Evolutionary conservation across 2,888 invertebrate genomes (phyloP).

Genomic region (Pardosa pseudoannulata): DNA sequence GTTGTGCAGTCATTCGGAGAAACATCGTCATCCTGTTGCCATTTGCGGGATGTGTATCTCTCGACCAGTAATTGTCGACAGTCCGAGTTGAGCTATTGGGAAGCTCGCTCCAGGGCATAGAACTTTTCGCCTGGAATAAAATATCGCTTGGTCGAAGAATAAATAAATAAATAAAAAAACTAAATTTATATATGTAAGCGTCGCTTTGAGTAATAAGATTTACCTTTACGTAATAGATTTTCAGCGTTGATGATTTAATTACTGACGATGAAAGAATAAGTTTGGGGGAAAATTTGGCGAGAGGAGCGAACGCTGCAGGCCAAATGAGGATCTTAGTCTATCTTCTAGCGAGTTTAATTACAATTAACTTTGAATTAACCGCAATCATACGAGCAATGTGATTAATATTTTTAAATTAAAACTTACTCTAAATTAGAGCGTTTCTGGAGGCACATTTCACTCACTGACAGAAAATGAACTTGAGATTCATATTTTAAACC

Average conservation of each 20-base stretch:
- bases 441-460: too few relatives aligned
- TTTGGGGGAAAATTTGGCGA: neutral
- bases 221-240: conserved; percentile 60
- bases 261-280: conserved; percentile 31
- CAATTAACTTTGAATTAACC: conserved; percentile 28
- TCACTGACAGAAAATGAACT: too few relatives aligned
- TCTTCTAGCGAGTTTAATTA: conserved; percentile 42
- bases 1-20: conserved; percentile 54
- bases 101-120: conserved; percentile 33
- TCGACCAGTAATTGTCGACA: conserved; percentile 59
- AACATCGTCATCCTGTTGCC: conserved; percentile 55
- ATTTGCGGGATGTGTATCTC: conserved; percentile 43
- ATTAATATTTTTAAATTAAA: neutral
- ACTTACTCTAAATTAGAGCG: too few relatives aligned
- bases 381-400: neutral
- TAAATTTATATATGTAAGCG: conserved; percentile 17
- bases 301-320: conserved; percentile 28
- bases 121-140: conserved; percentile 54
- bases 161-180: conserved; percentile 7
- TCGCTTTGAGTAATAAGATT: conserved; percentile 31
- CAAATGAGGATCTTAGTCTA: conserved; percentile 32
- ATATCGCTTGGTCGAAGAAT: conserved; percentile 50
- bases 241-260: conserved; percentile 60
- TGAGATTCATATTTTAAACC: too few relatives aligned
- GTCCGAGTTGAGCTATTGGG: conserved; percentile 60